Evolutionary conservation across 2,113 vertebrate species (phyloP), one percentile per base, ranked within the genome.

Genomic region (Pithys albifrons): DNA sequence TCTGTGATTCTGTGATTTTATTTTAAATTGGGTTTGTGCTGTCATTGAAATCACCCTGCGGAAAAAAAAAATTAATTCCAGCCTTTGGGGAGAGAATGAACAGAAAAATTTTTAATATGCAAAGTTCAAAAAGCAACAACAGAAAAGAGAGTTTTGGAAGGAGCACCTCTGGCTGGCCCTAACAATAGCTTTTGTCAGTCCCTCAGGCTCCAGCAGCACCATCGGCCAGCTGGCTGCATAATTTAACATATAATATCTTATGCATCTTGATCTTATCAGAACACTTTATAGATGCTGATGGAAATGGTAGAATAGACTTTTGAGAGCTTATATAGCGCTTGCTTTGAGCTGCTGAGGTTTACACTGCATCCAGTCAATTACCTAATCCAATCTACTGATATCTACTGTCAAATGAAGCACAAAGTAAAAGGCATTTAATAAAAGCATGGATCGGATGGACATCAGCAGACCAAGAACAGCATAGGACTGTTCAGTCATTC

Each of bases 391-490:
- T 31, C 66, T 19, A 10, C 78, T 46, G 46, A 62, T 49, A 77
- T 43, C 71, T 35, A 4, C 79, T n/a, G 71, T 31, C 78, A 73
- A 76, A 70, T 2, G 62, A 73, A 62, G 93, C 81, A 66, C 49
- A 62, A 62, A 93, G 89, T 8, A 75, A 93, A 91, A 92, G 35
- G 55, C 51, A 35, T 88, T 92, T 85, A 55, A 88, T 89, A 57
- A 92, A 83, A 75, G 73, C 61, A 43, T 4, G 45, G 39, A 64
- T 57, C 59, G 59, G 89, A 43, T 1, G 0, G 58, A 70, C 54
- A 85, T 46, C 58, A 91, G 81, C 85, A 91, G 89, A 35, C 81
- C 74, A 51, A 25, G 46, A 58, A 31, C 87, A 91, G 62, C 70
- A 62, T 7, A 11, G 33, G 80, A 59, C 35, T 35, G 8, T 18